Conservation (phyloP, 2,888 invertebrate genomes). For the Eurytoma adleriae region DNA sequence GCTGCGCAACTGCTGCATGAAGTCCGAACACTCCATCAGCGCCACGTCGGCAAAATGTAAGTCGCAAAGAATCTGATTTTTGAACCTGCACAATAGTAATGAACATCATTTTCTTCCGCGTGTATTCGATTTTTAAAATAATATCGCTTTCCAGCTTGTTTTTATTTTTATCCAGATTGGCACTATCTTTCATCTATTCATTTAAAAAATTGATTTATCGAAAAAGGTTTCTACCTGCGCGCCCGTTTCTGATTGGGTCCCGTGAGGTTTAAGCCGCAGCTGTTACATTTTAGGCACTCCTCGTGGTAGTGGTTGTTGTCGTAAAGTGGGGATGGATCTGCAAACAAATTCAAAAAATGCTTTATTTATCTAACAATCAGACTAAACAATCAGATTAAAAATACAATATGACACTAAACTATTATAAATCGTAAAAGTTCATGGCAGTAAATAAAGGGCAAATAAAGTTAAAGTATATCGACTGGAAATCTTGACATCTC, state of each 20-base stretch:
- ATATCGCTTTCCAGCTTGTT: not conserved
- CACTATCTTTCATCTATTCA: too few species aligned
- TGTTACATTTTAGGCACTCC: conserved; percentile 97
- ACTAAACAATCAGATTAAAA: too few species aligned
- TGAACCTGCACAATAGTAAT: conserved; percentile 77
- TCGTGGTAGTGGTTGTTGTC: conserved; percentile 98
- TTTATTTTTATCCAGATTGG: not conserved
- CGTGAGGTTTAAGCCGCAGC: conserved; percentile 94
- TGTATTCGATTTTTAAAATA: not conserved
- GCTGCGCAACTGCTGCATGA: conserved; percentile 96
- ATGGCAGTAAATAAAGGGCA: too few species aligned
- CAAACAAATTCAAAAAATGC: conserved; percentile 15
- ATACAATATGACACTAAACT: too few species aligned
- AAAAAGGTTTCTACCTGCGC: conserved; percentile 68
- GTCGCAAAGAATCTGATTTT: conserved; percentile 96
- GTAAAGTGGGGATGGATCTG: conserved; percentile 92
- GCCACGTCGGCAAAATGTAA: conserved; percentile 97
- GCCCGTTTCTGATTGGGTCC: conserved; percentile 87
- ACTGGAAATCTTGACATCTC: too few species aligned
- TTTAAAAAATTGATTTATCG: not conserved
- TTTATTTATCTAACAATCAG: not conserved
- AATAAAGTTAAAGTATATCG: too few species aligned
- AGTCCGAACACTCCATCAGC: conserved; percentile 97
- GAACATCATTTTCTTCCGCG: not conserved
- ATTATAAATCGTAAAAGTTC: too few species aligned